A percentile compares a stretch with the other conserved stretches of the same genome.
phyloP scores from a whole-genome alignment of 2,888 invertebrate genomes.

The Mermis nigrescens region DNA sequence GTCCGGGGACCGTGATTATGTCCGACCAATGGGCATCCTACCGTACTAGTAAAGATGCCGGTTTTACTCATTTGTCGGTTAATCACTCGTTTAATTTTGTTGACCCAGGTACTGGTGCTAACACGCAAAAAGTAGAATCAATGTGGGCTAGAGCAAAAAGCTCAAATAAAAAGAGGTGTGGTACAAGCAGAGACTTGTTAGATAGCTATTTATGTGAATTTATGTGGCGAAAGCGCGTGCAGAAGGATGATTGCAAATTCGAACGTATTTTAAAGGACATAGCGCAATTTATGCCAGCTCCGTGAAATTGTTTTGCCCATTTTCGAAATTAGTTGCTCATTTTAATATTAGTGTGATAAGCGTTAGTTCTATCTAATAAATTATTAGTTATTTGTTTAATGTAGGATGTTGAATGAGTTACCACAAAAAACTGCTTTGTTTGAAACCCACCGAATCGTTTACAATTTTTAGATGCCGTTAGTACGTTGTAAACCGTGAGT shows the following conservation, averaged over 20 bases:
- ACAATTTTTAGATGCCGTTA: too few relatives aligned
- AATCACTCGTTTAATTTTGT: constrained; percentile 15
- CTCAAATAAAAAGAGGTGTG: constrained; percentile 2
- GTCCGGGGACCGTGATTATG: constrained; percentile 16
- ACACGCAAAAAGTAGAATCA: constrained; percentile 11
- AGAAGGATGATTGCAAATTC: not conserved
- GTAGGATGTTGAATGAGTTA: too few relatives aligned
- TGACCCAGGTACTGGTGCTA: constrained; percentile 13
- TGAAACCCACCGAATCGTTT: too few relatives aligned
- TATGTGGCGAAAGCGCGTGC: not conserved
- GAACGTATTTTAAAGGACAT: not conserved
- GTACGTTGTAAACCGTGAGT: too few relatives aligned
- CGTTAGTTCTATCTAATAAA: too few relatives aligned
- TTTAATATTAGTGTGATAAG: too few relatives aligned
- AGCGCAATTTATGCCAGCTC: not conserved
- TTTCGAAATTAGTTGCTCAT: too few relatives aligned
- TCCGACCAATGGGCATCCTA: constrained; percentile 1
- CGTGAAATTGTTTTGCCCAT: too few relatives aligned
- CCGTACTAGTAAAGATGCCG: not conserved
- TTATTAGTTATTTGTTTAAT: too few relatives aligned
- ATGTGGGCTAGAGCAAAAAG: constrained; percentile 11
- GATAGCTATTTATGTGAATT: constrained; percentile 6
- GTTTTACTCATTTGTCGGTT: constrained; percentile 10
- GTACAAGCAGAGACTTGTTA: not conserved
- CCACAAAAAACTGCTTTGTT: too few relatives aligned